Percentiles rank a stretch among this genome's conserved stretches.
Conservation (phyloP, 2,888 invertebrate genomes). For the Apotomis turbidana region DNA sequence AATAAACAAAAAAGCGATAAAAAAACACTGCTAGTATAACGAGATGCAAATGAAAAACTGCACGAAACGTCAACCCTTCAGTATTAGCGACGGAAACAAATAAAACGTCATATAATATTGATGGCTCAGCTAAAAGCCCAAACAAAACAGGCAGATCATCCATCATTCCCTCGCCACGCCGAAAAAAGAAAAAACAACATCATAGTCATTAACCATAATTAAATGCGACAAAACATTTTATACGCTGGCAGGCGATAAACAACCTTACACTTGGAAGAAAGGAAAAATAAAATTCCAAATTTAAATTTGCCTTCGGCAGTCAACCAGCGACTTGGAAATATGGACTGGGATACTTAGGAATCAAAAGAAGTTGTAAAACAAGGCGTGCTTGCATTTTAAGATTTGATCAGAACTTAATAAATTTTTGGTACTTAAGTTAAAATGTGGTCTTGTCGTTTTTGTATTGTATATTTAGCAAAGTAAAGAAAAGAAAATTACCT, state of each 20-base stretch:
- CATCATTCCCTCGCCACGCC: constrained; percentile 54
- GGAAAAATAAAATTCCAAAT: constrained; percentile 32
- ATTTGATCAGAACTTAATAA: no score
- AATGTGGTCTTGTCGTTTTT: no score
- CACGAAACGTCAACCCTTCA: constrained; percentile 27
- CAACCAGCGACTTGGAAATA: constrained; percentile 3
- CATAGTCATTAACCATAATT: constrained; percentile 65
- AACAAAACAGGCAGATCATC: constrained; percentile 48
- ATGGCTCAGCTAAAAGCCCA: constrained; percentile 36
- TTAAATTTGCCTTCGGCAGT: constrained; percentile 28
- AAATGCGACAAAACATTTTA: constrained; percentile 51
- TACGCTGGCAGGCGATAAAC: constrained; percentile 36
- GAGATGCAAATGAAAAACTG: constrained; percentile 20
- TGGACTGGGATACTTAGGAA: neutral
- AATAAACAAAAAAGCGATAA: no score
- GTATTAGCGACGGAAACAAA: constrained; percentile 21
- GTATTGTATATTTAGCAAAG: no score
- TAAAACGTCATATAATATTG: constrained; percentile 34
- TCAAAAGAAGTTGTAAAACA: no score
- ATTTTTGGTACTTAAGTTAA: no score
- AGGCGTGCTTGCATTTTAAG: no score
- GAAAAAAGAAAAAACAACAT: constrained; percentile 51
- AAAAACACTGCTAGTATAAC: neutral
- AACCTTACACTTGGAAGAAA: constrained; percentile 40
- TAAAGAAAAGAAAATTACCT: no score